A percentile compares a stretch with the other conserved stretches of the same genome.
Conservation (phyloP, 2,797 vertebrate species). For the Nannoperca obscura region DNA sequence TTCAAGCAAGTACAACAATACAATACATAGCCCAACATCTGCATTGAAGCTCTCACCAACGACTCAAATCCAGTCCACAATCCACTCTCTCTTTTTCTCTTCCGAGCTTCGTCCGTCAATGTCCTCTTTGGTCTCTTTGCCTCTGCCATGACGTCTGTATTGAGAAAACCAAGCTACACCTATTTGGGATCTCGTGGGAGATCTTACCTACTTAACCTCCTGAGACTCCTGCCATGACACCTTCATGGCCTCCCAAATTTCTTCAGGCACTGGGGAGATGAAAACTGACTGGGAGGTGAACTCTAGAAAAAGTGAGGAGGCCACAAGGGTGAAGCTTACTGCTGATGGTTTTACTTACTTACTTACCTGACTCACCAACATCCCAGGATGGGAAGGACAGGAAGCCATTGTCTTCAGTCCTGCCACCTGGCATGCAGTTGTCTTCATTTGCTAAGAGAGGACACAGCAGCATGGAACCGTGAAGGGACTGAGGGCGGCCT, state of each 20-base stretch:
- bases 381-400: background rate
- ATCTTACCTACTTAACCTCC: no score
- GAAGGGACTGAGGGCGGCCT: background rate
- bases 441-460: background rate
- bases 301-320: slow-evolving; percentile 7
- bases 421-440: background rate
- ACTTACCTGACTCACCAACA: slow-evolving; percentile 4
- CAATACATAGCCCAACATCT: no score
- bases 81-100: no score
- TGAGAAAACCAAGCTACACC: no score
- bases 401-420: background rate
- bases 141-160: no score
- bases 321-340: slow-evolving; percentile 7
- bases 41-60: no score
- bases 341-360: slow-evolving; percentile 4
- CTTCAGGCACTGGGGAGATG: background rate
- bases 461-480: background rate
- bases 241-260: slow-evolving; percentile 15
- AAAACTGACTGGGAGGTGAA: slow-evolving; percentile 17
- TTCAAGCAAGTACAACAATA: no score
- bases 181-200: no score
- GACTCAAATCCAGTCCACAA: no score
- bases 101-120: no score
- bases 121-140: no score
- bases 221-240: slow-evolving; percentile 3